phyloP scores from a whole-genome alignment of 2,888 invertebrate species.

The Crepidodera aurea region DNA sequence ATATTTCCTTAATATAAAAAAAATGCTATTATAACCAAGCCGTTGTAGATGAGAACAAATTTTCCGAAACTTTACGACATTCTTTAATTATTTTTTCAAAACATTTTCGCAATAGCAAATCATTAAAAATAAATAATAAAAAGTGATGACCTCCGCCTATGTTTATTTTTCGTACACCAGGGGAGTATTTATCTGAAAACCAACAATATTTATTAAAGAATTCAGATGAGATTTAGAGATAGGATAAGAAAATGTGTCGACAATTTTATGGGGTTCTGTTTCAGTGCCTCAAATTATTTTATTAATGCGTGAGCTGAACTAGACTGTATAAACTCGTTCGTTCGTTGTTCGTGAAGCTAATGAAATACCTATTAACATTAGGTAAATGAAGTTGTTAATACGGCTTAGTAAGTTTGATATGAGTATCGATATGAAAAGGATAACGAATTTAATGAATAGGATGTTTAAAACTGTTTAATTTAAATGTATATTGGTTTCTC shows the following conservation, averaged over 20 bases:
- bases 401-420: neutral
- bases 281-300: constrained; percentile 37
- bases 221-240: constrained; percentile 49
- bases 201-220: constrained; percentile 47
- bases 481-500: too few relatives aligned
- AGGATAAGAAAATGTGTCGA: constrained; percentile 48
- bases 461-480: too few relatives aligned
- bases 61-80: too few relatives aligned
- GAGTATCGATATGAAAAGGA: constrained; percentile 3
- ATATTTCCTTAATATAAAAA: too few relatives aligned
- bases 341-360: constrained; percentile 34
- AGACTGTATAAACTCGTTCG: constrained; percentile 25
- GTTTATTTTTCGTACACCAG: constrained; percentile 23
- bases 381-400: constrained; percentile 33
- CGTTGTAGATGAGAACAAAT: too few relatives aligned
- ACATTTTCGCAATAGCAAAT: too few relatives aligned
- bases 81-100: too few relatives aligned
- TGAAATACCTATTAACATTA: constrained; percentile 31
- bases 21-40: too few relatives aligned
- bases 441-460: too few relatives aligned
- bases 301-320: constrained; percentile 39
- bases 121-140: too few relatives aligned
- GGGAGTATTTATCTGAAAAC: constrained; percentile 43
- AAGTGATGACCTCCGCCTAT: constrained; percentile 8
- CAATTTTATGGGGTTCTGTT: constrained; percentile 47